Conservation (phyloP, 2,113 vertebrate species). For the Malurus alboscapulatus region DNA sequence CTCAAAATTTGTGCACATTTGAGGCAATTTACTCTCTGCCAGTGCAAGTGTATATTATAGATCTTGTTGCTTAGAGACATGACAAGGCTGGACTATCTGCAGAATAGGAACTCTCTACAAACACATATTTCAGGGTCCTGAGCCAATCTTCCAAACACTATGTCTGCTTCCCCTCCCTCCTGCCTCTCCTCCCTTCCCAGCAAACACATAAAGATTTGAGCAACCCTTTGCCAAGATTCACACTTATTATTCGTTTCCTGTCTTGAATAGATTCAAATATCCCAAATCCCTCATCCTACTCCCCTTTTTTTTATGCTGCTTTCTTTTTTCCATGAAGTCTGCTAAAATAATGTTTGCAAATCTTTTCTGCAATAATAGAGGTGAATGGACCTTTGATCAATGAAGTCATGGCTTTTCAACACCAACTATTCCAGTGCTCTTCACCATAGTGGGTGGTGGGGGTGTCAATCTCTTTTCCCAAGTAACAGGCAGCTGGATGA, state of each 20-base stretch:
- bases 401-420: neutral
- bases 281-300: neutral
- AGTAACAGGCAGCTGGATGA: rapidly evolving
- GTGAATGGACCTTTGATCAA: neutral
- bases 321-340: neutral
- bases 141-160: neutral
- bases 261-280: neutral
- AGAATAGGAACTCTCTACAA: neutral
- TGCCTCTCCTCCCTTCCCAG: neutral
- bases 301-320: neutral
- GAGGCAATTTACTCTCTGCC: neutral
- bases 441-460: neutral
- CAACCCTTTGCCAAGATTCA: neutral
- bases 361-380: neutral
- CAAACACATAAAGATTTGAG: neutral
- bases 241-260: neutral
- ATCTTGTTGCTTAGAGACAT: constrained; percentile 45
- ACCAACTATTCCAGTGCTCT: neutral
- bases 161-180: neutral
- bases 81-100: neutral
- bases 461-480: neutral
- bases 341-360: neutral
- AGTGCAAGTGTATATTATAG: neutral
- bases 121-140: neutral
- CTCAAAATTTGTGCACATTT: constrained; percentile 19